Base-by-base conservation (phyloP, 2,888 invertebrate genomes). In the Crocallis elinguaria region DNA sequence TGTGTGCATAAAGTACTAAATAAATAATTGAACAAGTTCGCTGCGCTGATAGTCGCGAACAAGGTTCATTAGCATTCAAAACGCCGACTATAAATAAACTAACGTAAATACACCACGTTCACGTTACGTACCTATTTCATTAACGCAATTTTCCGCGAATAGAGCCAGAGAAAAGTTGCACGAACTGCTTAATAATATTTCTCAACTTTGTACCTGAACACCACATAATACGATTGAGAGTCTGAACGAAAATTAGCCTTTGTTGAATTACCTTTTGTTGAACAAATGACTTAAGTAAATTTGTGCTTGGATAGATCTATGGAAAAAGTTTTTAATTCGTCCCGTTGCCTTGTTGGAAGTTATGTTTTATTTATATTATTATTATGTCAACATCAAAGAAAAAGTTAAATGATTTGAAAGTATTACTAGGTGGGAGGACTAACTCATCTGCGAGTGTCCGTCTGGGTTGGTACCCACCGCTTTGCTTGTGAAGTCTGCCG, bases 1-100 rank as follows among this genome's bases (percentile, higher is more conserved):
- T n/a, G n/a, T n/a, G n/a, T n/a, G n/a, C n/a, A n/a, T n/a, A n/a
- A n/a, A n/a, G n/a, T n/a, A n/a, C n/a, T n/a, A n/a, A n/a, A n/a
- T n/a, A n/a, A n/a, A n/a, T n/a, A n/a, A n/a, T n/a, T n/a, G n/a
- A n/a, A 25, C 4, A 2, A 9, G 9, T 25, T n/a, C 25, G 25
- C 25, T n/a, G 25, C 25, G 6, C 23, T 1, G 9, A 25, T 25
- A 25, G 9, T 7, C n/a, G n/a, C 25, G 7, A 29, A 25, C 37
- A 19, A 23, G 30, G 19, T 27, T 44, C 38, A 38, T 50, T 50
- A 50, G 16, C 38, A 50, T 44, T 50, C 32, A 25, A 42, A 37
- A 23, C 42, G 42, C 19, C 16, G 37, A 37, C 43, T 36, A 42
- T 29, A 16, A 17, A 25, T 43, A 43, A 43, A 32, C 36, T 37